Evolutionary conservation across 2,113 vertebrate genomes (phyloP), one percentile per base, ranked within the genome.

Genomic region (Rousettus leschenaultii): DNA sequence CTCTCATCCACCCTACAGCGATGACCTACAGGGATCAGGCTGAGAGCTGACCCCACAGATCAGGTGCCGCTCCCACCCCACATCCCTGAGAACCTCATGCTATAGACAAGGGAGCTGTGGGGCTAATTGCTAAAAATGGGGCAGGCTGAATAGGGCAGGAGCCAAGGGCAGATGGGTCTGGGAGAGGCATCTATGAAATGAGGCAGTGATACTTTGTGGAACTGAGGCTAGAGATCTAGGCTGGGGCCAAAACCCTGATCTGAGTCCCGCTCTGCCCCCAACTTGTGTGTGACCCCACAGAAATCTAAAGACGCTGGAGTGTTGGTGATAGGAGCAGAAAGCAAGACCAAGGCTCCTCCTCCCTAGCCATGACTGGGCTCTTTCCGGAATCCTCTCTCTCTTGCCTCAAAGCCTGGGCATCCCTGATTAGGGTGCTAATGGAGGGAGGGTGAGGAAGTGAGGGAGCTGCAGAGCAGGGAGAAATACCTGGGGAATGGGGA

Each of bases 341-440:
- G 18, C 38, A 35, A 59, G 85, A 73, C 71, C 4, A 66, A 59
- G 43, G 26, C 40, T 89, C 22, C 1, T 51, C 22, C 21, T 24
- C n/a, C 89, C 33, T 35, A 84, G 65, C 48, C 43, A 48, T 0
- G 7, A 28, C 3, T 35, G 86, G 63, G 63, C 40, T 87, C 51
- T 89, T 89, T 91, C 89, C 7, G 30, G 70, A 88, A 95, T 22
- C 33, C 38, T 53, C 28, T 87, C 83, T 16, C 74, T 83, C 33
- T 94, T 78, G 43, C 79, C 57, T 65, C 51, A 4, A 89, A 82
- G 55, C 35, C 87, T 94, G 95, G 89, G 53, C 78, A 71, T 95
- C 65, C 79, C 75, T 91, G 33, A 71, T 96, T 96, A 96, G 84
- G 95, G 95, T 97, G 96, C 95, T 88, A 75, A 79, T 91, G 91